Conservation (phyloP, 2,113 vertebrate species). For the Myrmophylax atrothorax region DNA sequence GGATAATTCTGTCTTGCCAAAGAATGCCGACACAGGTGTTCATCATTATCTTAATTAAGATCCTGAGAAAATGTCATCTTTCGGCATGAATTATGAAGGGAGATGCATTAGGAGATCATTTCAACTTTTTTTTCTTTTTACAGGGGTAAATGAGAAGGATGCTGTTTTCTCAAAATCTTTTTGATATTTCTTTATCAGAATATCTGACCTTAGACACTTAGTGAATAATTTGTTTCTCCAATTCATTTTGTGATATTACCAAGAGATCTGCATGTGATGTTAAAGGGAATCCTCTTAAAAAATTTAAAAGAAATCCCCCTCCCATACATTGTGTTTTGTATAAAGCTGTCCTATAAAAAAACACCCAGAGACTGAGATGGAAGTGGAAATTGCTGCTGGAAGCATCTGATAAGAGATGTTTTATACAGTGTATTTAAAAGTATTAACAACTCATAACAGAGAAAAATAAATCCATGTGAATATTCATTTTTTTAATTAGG, state of each 20-base stretch:
- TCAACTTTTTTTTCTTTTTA: constrained; percentile 6
- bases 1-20: constrained; percentile 79
- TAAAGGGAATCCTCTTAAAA: not conserved
- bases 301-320: not conserved
- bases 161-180: not conserved
- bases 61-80: constrained; percentile 78
- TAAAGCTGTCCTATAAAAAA: not conserved
- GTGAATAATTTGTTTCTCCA: not conserved
- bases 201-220: not conserved
- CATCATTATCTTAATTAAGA: constrained; percentile 81
- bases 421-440: not conserved
- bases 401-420: not conserved
- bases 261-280: not conserved
- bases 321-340: not conserved
- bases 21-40: constrained; percentile 81
- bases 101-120: constrained; percentile 62
- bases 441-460: not conserved
- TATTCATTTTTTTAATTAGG: not conserved
- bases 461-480: not conserved
- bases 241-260: not conserved
- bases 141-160: not conserved
- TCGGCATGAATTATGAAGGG: constrained; percentile 51
- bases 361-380: not conserved
- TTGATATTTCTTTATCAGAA: not conserved
- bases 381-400: not conserved